Percentiles rank a stretch among this genome's conserved stretches.
Conservation (phyloP, 1,140 invertebrate genomes). For the Gryon sp. region DNA sequence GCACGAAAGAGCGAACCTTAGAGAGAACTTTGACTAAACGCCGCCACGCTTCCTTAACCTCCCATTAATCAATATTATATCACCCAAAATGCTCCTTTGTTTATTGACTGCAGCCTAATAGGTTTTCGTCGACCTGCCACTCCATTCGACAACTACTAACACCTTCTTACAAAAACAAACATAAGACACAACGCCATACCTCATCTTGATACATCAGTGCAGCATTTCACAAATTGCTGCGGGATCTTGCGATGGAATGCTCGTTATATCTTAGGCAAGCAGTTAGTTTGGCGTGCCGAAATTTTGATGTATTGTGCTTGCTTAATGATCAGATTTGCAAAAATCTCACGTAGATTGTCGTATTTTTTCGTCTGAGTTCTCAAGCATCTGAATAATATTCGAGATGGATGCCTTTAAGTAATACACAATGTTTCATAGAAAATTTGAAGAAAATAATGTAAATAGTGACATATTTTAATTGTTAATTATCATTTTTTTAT, state of each 20-base stretch:
- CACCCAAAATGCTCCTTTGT: slow-evolving; percentile 79
- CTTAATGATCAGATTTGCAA: background rate
- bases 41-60: slow-evolving; percentile 80
- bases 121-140: slow-evolving; percentile 73
- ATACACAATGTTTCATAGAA: too few species aligned
- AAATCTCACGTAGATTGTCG: too few species aligned
- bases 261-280: background rate
- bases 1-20: slow-evolving; percentile 70
- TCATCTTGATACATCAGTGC: slow-evolving; percentile 52
- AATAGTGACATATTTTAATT: too few species aligned
- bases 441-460: too few species aligned
- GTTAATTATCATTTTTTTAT: too few species aligned
- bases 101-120: slow-evolving; percentile 79
- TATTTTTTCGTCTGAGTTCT: too few species aligned
- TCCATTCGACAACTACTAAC: slow-evolving; percentile 63
- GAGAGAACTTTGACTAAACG: slow-evolving; percentile 80
- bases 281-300: slow-evolving; percentile 6
- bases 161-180: slow-evolving; percentile 63
- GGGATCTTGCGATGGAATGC: slow-evolving; percentile 16
- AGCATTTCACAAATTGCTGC: slow-evolving; percentile 42
- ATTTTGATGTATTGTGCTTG: slow-evolving; percentile 10
- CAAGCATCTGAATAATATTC: too few species aligned
- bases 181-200: slow-evolving; percentile 47
- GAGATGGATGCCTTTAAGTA: too few species aligned
- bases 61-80: slow-evolving; percentile 81